Conservation (phyloP, 2,797 vertebrate genomes). For the Choloepus didactylus region DNA sequence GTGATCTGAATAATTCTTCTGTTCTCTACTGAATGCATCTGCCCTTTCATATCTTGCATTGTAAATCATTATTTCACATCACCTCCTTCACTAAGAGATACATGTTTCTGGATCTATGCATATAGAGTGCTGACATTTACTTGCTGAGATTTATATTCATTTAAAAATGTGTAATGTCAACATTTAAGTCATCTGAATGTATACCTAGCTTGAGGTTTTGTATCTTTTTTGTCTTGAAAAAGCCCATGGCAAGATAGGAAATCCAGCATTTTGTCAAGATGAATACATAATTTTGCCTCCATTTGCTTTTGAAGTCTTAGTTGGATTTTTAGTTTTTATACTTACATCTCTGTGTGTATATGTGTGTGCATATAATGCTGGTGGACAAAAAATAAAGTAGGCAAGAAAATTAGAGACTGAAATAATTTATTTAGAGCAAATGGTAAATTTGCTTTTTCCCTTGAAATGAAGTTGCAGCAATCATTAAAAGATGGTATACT, state of each 20-base stretch:
- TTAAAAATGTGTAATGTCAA: constrained; percentile 70
- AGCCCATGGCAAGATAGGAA: background rate
- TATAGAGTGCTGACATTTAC: constrained; percentile 70
- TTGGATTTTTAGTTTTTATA: background rate
- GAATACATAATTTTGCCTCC: background rate
- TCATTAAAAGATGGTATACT: background rate
- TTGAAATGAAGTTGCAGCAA: background rate
- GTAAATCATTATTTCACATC: background rate
- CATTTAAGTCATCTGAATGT: constrained; percentile 75
- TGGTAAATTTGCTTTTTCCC: background rate
- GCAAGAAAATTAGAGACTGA: background rate
- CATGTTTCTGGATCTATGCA: constrained; percentile 40
- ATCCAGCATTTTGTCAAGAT: constrained; percentile 10
- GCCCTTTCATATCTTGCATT: background rate
- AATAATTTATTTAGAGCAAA: background rate
- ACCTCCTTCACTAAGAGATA: constrained; percentile 41
- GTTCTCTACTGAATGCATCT: constrained; percentile 56
- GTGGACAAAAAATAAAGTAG: background rate
- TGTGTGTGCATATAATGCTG: background rate
- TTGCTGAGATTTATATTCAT: constrained; percentile 72
- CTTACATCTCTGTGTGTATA: no score
- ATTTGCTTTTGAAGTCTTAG: constrained; percentile 5
- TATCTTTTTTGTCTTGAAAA: background rate
- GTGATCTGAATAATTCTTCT: constrained; percentile 45
- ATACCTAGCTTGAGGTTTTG: constrained; percentile 54